Base-by-base conservation (phyloP, 1,140 invertebrate genomes). In the Mizuhopecten yessoensis region DNA sequence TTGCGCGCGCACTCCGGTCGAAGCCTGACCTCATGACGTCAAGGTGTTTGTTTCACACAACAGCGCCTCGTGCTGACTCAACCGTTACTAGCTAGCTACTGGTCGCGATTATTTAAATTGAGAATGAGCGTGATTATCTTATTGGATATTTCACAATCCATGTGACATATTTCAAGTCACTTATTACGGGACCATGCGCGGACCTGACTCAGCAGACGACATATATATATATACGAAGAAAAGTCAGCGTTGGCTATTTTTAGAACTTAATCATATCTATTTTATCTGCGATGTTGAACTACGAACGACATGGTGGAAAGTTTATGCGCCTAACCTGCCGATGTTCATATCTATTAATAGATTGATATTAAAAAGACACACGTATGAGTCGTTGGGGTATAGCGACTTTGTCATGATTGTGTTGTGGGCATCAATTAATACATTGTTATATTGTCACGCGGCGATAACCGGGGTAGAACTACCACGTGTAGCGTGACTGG, bases 41-140 rank as follows among this genome's bases (percentile, higher is more conserved):
- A 75, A 75, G 45, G 57, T 75, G 57, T 75, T 75, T 29, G 57
- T 75, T 75, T 75, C 57, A 75, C 57, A 75, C n/a, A 75, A 75
- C 57, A 75, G 23, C 29, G n/a, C 23, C 57, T n/a, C 23, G 57
- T 75, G 57, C 57, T 75, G 57, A 75, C 57, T 75, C 57, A 75
- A 75, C 57, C 57, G 57, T 75, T 75, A 75, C 57, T 75, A 75
- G 57, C 57, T 75, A 75, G 57, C 57, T 75, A 75, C 57, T 75
- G 57, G 13, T 39, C 36, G 36, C 36, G 36, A 29, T 49, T 75
- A 75, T 75, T 75, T 75, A 75, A 75, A 75, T 75, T 11, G 57
- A 13, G 57, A 75, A 75, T n/a, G n/a, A 29, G 57, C 57, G 57
- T 75, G 57, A 75, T 75, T 75, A 75, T 75, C 57, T n/a, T 75